These are phyloP conservation scores for Saguinus imperator DNA, from an alignment of 2,113 vertebrate genomes.

Conservation along the genomic window DNA sequence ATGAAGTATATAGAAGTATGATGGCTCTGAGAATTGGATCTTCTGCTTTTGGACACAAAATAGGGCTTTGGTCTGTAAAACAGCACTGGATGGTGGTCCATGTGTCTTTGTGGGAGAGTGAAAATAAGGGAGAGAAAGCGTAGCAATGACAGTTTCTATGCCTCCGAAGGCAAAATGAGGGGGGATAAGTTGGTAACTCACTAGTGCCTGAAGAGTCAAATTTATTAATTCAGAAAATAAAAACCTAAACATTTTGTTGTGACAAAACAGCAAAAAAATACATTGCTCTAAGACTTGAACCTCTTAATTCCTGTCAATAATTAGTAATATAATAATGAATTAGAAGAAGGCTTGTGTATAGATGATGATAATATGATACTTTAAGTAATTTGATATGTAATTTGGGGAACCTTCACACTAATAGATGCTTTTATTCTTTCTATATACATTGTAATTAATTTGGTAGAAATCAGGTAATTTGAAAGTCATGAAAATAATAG, in stretches of 20 bases:
- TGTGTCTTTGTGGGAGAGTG: background rate
- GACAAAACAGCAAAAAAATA: background rate
- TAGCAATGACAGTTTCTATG: background rate
- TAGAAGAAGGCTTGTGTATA: background rate
- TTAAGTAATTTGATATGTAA: background rate
- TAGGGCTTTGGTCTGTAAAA: background rate
- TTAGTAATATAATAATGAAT: background rate
- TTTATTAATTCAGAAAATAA: background rate
- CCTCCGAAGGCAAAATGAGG: background rate
- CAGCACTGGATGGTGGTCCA: accelerated
- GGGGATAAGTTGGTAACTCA: background rate
- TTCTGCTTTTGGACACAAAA: background rate
- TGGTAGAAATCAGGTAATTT: background rate
- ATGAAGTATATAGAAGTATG: background rate
- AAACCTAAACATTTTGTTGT: background rate
- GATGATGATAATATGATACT: background rate
- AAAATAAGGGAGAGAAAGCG: background rate
- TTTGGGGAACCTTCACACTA: background rate
- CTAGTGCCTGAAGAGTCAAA: background rate
- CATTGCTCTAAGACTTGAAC: background rate
- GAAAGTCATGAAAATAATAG: background rate
- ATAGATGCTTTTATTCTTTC: background rate
- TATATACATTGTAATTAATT: constrained; percentile 1
- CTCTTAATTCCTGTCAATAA: constrained; percentile 13
- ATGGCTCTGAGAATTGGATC: background rate